These are phyloP conservation scores for Notarius lentiginosus DNA, from an alignment of 2,113 vertebrate species.

Conservation along the genomic window DNA sequence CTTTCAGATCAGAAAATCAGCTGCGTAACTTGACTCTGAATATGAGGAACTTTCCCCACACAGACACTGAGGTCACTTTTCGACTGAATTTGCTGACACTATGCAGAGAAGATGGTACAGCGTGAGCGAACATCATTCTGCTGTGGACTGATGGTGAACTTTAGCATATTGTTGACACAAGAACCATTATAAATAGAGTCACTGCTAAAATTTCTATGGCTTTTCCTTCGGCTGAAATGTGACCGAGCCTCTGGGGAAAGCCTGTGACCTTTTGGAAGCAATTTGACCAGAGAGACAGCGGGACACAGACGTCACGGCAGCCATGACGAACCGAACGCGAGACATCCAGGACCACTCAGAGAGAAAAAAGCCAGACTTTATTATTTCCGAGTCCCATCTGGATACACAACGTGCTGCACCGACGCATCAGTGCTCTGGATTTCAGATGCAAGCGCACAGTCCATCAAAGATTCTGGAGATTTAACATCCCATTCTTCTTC, in stretches of 20 bases:
- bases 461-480: not conserved
- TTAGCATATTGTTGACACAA: not conserved
- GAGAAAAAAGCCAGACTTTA: too few relatives aligned
- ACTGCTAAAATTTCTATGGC: not conserved
- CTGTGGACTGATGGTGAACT: not conserved
- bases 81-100: not conserved
- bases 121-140: not conserved
- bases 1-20: not conserved
- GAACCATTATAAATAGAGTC: constrained; percentile 3
- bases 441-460: too few relatives aligned
- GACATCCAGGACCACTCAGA: too few relatives aligned
- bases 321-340: not conserved
- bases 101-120: not conserved
- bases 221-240: not conserved
- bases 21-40: not conserved
- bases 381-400: not conserved
- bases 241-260: not conserved
- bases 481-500: not conserved
- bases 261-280: constrained; percentile 14
- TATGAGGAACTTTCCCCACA: not conserved
- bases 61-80: too few relatives aligned
- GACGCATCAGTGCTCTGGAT: not conserved
- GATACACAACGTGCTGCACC: not conserved
- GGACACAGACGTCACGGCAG: not conserved
- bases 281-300: not conserved